Conservation (phyloP, 2,797 vertebrate genomes). For the Chaunax sp. region DNA sequence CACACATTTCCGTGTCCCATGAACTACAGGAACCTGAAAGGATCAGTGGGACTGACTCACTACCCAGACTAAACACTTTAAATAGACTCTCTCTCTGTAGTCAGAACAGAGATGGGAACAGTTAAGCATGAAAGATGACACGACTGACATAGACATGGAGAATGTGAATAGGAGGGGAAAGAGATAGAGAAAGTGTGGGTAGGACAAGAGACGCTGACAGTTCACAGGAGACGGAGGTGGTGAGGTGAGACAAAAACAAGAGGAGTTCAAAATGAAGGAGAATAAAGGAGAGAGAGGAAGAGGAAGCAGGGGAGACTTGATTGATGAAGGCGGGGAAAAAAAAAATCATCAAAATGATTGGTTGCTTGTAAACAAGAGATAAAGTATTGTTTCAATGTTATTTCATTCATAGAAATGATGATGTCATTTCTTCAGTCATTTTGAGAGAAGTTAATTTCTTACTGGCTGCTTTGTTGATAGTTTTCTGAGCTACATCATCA, state of each 20-base stretch:
- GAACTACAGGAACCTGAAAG: constrained; percentile 24
- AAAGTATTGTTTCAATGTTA: no score
- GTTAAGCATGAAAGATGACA: constrained; percentile 49
- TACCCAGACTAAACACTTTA: no score
- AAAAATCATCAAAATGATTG: no score
- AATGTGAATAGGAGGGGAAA: neutral
- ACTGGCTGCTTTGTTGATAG: no score
- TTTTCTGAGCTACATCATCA: no score
- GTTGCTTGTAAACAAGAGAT: no score
- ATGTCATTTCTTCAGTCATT: no score
- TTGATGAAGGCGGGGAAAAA: no score
- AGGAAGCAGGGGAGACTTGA: neutral
- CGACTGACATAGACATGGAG: neutral
- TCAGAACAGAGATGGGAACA: constrained; percentile 7
- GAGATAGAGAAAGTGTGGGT: constrained; percentile 5
- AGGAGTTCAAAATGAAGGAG: constrained; percentile 29
- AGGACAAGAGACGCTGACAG: constrained; percentile 11
- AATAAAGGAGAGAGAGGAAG: neutral
- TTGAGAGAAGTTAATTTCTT: no score
- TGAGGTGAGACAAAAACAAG: constrained; percentile 27
- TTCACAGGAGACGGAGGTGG: constrained; percentile 10
- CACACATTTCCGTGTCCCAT: constrained; percentile 40
- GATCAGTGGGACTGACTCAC: constrained; percentile 38
- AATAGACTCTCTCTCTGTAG: no score
- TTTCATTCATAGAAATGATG: no score